Evolutionary conservation across 2,888 invertebrate species (phyloP), one percentile per base, ranked within the genome.

Genomic region (Diachrysia chrysitis): DNA sequence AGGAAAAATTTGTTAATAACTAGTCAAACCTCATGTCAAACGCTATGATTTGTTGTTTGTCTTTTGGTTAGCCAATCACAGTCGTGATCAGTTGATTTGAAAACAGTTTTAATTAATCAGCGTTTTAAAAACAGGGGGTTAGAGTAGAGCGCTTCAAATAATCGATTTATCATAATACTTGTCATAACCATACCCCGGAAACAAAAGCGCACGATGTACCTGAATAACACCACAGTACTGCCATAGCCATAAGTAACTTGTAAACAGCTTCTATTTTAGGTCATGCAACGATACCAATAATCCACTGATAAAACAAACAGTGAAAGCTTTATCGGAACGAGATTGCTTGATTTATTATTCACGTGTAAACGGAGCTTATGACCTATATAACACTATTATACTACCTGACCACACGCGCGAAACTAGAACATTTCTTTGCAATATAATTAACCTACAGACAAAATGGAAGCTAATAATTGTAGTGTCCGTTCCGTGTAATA

Each of bases 401-500:
- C 54, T 23, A 65, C 48, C 25, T 21, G 57, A 16, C 81, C 83
- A 83, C 85, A 85, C 86, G 80, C 86, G 80, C 63, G 57, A 79
- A 85, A 81, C 79, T 78, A 76, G 85, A 83, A 61, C 87, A 85
- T 83, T 82, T 73, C 71, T 78, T 81, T 32, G 78, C 68, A 87
- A 86, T 78, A 87, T 85, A 89, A 90, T 91, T 90, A 87, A 82
- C 81, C 84, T 78, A 81, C 75, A 64, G 59, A 7, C 58, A 48
- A 51, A 72, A 76, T 76, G 63, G 55, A 79, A 55, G 64, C 17
- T 84, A 90, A 89, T 91, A 91, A 93, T 92, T 90, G 83, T 83
- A 89, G 85, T 86, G 83, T 86, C 86, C 82, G 78, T 86, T 86
- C 87, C 76, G 79, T 81, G 77, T 85, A 87, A 91, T 89, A 89